These are phyloP conservation scores for Sula dactylatra DNA, from an alignment of 2,113 vertebrate species.

Conservation along the genomic window DNA sequence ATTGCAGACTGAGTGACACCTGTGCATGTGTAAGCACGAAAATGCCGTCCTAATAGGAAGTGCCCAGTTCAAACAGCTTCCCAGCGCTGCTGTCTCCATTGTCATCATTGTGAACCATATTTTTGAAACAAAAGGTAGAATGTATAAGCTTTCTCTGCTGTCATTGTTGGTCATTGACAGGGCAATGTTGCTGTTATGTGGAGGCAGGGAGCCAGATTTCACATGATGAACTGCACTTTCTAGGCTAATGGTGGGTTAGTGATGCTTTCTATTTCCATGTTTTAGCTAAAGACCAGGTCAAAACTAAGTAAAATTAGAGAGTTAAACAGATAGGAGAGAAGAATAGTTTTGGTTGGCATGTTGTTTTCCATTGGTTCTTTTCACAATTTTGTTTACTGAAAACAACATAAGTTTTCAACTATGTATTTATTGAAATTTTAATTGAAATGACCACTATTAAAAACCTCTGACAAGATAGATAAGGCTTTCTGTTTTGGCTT, in stretches of 20 bases:
- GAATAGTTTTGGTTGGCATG: background rate
- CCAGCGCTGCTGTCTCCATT: background rate
- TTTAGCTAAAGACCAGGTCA: background rate
- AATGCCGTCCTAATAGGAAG: background rate
- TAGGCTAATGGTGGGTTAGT: background rate
- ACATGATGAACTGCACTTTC: accelerated
- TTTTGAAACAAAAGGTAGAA: background rate
- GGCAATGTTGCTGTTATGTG: background rate
- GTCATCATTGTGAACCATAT: no score
- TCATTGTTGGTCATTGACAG: background rate
- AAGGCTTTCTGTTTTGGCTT: background rate
- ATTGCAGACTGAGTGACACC: background rate
- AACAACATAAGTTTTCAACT: background rate
- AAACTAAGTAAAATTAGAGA: background rate
- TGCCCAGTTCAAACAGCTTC: accelerated
- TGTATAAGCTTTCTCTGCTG: background rate
- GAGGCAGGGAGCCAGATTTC: background rate
- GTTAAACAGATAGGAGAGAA: background rate
- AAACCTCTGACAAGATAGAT: background rate
- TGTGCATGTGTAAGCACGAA: background rate
- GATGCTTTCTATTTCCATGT: background rate
- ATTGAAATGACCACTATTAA: background rate
- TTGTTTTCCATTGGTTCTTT: background rate
- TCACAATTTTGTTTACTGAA: background rate
- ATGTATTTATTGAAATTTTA: background rate